Conservation (phyloP, 2,888 invertebrate species). For the Spatulosminthurus flaviceps region DNA sequence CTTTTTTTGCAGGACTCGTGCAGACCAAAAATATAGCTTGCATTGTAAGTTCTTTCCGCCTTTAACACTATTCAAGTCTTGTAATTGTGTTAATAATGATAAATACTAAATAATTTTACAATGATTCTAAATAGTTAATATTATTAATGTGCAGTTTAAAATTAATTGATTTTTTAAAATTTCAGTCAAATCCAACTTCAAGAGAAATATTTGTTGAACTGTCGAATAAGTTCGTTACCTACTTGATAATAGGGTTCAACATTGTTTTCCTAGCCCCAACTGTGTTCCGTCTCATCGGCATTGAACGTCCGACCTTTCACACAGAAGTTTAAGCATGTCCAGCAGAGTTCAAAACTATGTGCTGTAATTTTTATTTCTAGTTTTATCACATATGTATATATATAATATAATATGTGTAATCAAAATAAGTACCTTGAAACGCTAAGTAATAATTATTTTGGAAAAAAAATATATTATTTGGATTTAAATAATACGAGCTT, state of each 20-base stretch:
- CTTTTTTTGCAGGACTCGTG: slow-evolving; percentile 76
- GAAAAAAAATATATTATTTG: too few species aligned
- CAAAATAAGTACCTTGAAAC: too few species aligned
- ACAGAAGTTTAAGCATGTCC: slow-evolving; percentile 73
- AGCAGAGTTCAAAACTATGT: not conserved
- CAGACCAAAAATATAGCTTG: slow-evolving; percentile 56
- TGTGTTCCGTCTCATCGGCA: slow-evolving; percentile 78
- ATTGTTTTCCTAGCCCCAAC: slow-evolving; percentile 80
- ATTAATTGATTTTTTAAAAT: slow-evolving; percentile 67
- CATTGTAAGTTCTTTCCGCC: slow-evolving; percentile 36
- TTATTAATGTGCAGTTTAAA: not conserved
- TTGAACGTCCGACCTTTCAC: slow-evolving; percentile 84
- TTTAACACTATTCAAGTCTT: too few species aligned
- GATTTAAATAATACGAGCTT: too few species aligned
- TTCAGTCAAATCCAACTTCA: slow-evolving; percentile 71
- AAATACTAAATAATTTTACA: too few species aligned
- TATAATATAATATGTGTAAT: too few species aligned
- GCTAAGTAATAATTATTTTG: too few species aligned
- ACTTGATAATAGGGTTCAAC: slow-evolving; percentile 81
- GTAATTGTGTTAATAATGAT: too few species aligned
- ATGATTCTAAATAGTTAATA: too few species aligned
- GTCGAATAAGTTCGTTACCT: slow-evolving; percentile 83
- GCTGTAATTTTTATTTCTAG: too few species aligned
- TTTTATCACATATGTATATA: too few species aligned
- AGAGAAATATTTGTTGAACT: slow-evolving; percentile 78